Evolutionary conservation across 2,113 vertebrate genomes (phyloP).

Genomic region (Hassar affinis): DNA sequence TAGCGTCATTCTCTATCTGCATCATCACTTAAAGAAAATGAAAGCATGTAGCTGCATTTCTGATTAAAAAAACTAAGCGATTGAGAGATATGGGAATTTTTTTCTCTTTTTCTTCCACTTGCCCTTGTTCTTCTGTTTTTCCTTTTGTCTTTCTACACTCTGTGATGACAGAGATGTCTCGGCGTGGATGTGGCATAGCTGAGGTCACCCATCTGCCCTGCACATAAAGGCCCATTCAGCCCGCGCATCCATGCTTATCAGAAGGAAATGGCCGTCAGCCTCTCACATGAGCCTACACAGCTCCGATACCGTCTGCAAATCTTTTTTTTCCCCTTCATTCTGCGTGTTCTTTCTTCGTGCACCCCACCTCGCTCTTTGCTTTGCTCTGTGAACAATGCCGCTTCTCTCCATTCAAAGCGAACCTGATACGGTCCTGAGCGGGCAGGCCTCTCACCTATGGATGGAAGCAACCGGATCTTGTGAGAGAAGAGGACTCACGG

Average conservation of each 20-base stretch:
- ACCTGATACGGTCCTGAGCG: slow-evolving; percentile 33
- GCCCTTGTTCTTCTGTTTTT: slow-evolving; percentile 5
- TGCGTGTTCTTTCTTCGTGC: slow-evolving; percentile 19
- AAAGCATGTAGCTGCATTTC: neutral
- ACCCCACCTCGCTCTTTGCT: slow-evolving; percentile 20
- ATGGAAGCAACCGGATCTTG: slow-evolving; percentile 47
- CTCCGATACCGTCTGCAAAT: slow-evolving; percentile 32
- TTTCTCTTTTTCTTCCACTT: neutral
- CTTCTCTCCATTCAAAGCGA: slow-evolving; percentile 44
- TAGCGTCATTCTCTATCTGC: neutral
- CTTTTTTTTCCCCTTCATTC: slow-evolving; percentile 5
- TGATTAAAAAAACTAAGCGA: neutral
- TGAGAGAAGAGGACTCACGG: slow-evolving; percentile 49
- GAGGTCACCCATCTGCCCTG: slow-evolving; percentile 37
- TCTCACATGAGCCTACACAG: slow-evolving; percentile 37
- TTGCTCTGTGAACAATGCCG: slow-evolving; percentile 42
- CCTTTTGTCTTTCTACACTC: slow-evolving; percentile 20
- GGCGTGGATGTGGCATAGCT: neutral
- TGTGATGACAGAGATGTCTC: slow-evolving; percentile 39
- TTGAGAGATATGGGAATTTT: neutral
- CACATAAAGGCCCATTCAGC: slow-evolving; percentile 36
- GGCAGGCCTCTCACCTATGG: slow-evolving; percentile 32
- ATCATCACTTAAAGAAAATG: neutral
- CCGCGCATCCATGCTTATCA: slow-evolving; percentile 35
- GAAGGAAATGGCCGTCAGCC: slow-evolving; percentile 27